Evolutionary conservation across 2,888 invertebrate genomes (phyloP).

Genomic region (Drosophila cyrtoloma): DNA sequence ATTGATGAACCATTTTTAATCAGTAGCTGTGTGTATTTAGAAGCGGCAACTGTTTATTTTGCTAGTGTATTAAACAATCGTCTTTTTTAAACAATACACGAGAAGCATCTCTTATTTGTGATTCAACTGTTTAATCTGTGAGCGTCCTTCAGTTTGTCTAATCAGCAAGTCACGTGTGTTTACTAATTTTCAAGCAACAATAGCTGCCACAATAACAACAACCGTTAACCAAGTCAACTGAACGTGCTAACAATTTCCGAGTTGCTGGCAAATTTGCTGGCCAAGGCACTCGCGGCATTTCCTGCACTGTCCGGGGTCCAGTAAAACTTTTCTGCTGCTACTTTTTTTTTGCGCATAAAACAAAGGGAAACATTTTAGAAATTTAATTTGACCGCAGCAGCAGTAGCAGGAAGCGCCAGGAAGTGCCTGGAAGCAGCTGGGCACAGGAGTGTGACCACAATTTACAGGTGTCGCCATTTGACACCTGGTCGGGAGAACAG

Average conservation of each 20-base stretch:
- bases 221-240: slow-evolving; percentile 62
- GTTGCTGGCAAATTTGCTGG: slow-evolving; percentile 52
- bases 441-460: slow-evolving; percentile 70
- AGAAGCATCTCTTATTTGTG: slow-evolving; percentile 2
- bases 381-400: slow-evolving; percentile 81
- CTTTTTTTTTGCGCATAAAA: slow-evolving; percentile 67
- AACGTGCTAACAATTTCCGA: slow-evolving; percentile 82
- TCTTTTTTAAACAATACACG: background rate
- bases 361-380: slow-evolving; percentile 79
- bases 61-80: slow-evolving; percentile 1
- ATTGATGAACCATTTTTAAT: background rate
- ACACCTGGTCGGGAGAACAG: slow-evolving; percentile 58
- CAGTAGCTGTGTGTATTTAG: background rate
- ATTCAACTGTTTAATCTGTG: slow-evolving; percentile 15
- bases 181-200: slow-evolving; percentile 49
- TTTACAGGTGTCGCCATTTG: slow-evolving; percentile 81
- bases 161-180: slow-evolving; percentile 59
- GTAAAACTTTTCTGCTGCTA: slow-evolving; percentile 24
- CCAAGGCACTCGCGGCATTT: slow-evolving; percentile 73
- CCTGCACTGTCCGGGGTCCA: slow-evolving; percentile 47
- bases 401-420: slow-evolving; percentile 22
- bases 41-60: background rate
- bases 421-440: slow-evolving; percentile 25
- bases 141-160: slow-evolving; percentile 48
- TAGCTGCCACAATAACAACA: slow-evolving; percentile 16